phyloP scores from a whole-genome alignment of 2,113 vertebrate genomes.

The Hepsetus odoe region DNA sequence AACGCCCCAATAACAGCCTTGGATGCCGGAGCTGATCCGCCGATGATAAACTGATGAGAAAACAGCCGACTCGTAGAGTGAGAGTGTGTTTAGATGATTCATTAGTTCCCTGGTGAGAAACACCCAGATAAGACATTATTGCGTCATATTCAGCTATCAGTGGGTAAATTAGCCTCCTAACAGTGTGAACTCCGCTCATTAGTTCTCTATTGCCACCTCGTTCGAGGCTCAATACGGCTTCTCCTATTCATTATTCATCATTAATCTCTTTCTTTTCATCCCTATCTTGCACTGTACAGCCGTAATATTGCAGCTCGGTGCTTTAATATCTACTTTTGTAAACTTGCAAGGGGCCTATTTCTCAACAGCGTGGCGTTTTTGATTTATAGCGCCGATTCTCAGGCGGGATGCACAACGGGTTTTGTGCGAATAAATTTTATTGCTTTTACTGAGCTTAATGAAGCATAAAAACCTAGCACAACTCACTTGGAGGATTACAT shows the following conservation, averaged over 20 bases:
- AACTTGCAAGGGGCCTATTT: too few species aligned
- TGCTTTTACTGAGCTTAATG: conserved; percentile 1
- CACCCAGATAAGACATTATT: neutral
- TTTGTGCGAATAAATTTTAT: neutral
- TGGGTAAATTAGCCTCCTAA: conserved; percentile 38
- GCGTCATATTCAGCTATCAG: neutral
- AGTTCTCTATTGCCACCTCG: neutral
- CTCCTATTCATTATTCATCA: conserved; percentile 18
- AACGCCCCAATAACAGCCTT: too few species aligned
- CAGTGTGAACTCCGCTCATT: conserved; percentile 29
- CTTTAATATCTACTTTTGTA: neutral
- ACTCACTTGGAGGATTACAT: neutral
- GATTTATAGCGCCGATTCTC: neutral
- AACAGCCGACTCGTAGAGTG: too few species aligned
- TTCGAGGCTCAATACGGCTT: conserved; percentile 9
- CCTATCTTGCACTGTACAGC: neutral
- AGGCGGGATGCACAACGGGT: neutral
- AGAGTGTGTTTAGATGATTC: neutral
- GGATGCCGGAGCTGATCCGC: too few species aligned
- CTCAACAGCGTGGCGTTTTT: neutral
- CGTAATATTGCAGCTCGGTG: neutral
- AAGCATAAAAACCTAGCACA: neutral
- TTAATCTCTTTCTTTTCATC: conserved; percentile 2
- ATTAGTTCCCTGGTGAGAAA: neutral
- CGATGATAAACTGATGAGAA: too few species aligned